These are phyloP conservation scores for Busseola fusca DNA, from an alignment of 2,888 invertebrate genomes.

Conservation along the genomic window DNA sequence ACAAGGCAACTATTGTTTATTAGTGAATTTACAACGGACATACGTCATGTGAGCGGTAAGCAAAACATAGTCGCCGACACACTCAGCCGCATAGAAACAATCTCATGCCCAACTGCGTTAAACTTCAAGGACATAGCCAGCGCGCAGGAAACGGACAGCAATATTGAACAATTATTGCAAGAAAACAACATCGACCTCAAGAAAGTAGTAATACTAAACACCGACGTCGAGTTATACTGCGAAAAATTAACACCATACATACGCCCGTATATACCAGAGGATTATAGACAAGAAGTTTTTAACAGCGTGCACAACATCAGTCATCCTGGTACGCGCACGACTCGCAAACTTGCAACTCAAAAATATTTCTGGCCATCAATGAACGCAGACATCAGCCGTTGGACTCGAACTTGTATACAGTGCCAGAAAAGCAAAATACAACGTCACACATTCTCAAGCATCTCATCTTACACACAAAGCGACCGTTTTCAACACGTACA, in stretches of 20 bases:
- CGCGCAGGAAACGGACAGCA: no score
- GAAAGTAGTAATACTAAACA: not conserved
- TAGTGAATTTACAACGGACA: not conserved
- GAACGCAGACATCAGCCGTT: conserved; percentile 3
- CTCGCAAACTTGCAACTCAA: conserved; percentile 2
- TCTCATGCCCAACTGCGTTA: not conserved
- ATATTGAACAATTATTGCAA: no score
- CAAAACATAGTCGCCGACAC: not conserved
- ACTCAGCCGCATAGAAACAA: not conserved
- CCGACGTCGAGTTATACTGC: not conserved
- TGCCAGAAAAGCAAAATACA: not conserved
- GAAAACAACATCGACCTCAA: no score
- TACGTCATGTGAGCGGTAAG: not conserved
- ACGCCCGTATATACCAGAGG: not conserved
- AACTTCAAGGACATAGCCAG: not conserved
- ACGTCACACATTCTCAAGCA: not conserved
- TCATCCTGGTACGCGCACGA: conserved; percentile 8
- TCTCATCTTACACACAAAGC: not conserved
- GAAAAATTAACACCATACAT: not conserved
- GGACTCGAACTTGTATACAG: not conserved
- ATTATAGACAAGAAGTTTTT: no score
- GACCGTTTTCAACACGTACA: not conserved
- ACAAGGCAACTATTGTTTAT: not conserved
- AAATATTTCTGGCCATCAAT: conserved; percentile 1
- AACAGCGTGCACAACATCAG: no score